Evolutionary conservation across 2,888 invertebrate genomes (phyloP).

Genomic region (Vandiemenella viatica): DNA sequence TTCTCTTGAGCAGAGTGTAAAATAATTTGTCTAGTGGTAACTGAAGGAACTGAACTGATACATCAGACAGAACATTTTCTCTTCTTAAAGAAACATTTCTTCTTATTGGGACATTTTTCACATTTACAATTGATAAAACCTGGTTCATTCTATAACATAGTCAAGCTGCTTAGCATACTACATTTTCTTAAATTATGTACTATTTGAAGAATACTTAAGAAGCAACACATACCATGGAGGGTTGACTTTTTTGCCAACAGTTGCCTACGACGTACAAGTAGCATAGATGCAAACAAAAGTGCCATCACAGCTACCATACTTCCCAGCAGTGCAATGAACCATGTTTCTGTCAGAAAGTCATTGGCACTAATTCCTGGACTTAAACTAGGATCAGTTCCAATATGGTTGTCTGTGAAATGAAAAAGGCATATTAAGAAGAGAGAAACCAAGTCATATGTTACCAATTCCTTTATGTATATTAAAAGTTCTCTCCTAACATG

Average conservation of each 20-base stretch:
- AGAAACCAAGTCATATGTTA: not conserved
- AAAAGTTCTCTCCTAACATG: not conserved
- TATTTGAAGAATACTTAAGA: not conserved
- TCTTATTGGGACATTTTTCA: too few species aligned
- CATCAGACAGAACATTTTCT: too few species aligned
- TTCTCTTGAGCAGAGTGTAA: too few species aligned
- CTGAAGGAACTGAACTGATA: too few species aligned
- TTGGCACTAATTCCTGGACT: slow-evolving; percentile 35
- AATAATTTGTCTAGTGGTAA: too few species aligned
- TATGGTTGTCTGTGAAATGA: slow-evolving; percentile 41
- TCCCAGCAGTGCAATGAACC: slow-evolving; percentile 78
- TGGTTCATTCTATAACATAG: too few species aligned
- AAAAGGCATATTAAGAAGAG: not conserved
- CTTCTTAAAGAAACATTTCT: too few species aligned
- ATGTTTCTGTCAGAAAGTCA: slow-evolving; percentile 69
- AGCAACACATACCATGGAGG: slow-evolving; percentile 29
- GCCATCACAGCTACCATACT: slow-evolving; percentile 72
- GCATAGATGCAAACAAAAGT: slow-evolving; percentile 65
- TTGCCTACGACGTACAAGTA: slow-evolving; percentile 58
- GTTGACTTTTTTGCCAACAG: slow-evolving; percentile 53
- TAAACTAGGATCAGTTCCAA: slow-evolving; percentile 44
- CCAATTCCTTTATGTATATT: too few species aligned
- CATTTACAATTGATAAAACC: too few species aligned
- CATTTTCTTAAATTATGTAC: not conserved
- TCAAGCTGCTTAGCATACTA: too few species aligned